Percentiles rank a stretch among this genome's conserved stretches.
phyloP scores from a whole-genome alignment of 2,113 vertebrate genomes.

The Peromyscus polionotus region DNA sequence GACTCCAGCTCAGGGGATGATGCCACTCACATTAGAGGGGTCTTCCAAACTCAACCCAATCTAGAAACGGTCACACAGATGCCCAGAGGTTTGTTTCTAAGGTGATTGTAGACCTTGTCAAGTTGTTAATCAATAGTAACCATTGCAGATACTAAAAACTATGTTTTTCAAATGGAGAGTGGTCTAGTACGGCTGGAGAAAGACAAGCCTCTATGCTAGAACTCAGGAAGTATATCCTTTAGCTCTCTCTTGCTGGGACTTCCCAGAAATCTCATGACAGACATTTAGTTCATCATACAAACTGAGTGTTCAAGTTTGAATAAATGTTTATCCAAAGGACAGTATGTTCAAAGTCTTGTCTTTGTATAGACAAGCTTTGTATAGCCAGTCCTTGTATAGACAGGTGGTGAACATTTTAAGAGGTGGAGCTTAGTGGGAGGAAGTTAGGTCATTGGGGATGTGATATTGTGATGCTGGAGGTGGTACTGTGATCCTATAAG shows the following conservation, averaged over 20 bases:
- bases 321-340: neutral
- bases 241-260: neutral
- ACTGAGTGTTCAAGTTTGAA: neutral
- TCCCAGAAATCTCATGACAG: neutral
- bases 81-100: neutral
- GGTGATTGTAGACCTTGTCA: neutral
- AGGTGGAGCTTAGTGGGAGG: neutral
- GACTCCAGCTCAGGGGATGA: neutral
- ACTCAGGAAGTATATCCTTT: neutral
- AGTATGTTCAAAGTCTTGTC: neutral
- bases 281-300: neutral
- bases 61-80: neutral
- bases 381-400: neutral
- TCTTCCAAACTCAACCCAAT: neutral
- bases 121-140: neutral
- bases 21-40: neutral
- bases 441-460: neutral
- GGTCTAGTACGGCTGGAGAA: neutral
- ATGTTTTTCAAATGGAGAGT: neutral
- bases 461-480: neutral
- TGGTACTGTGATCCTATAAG: too few relatives aligned
- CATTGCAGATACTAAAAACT: neutral
- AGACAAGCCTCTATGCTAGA: neutral
- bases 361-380: too few relatives aligned
- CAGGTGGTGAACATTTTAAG: neutral